A percentile compares a stretch with the other conserved stretches of the same genome.
Conservation (phyloP, 2,888 invertebrate species). For the Schizotus pectinicornis region DNA sequence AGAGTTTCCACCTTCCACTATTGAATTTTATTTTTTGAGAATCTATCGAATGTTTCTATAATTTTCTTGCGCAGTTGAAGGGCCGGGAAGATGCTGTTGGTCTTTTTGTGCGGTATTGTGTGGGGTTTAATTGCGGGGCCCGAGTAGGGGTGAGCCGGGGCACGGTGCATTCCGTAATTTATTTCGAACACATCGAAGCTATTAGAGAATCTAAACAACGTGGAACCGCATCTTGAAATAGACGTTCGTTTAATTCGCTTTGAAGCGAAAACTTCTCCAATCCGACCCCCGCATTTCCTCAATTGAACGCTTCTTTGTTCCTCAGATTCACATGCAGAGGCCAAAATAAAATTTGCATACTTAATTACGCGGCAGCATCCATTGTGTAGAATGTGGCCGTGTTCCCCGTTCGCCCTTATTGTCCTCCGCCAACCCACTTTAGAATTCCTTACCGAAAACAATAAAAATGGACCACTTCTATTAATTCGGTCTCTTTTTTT, state of each 20-base stretch:
- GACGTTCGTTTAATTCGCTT: conserved; percentile 48
- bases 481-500: conserved; percentile 39
- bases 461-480: conserved; percentile 40
- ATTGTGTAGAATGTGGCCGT: conserved; percentile 35
- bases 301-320: conserved; percentile 51
- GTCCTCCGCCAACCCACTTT: conserved; percentile 32
- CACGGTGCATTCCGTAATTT: conserved; percentile 30
- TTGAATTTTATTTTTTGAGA: no score
- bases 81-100: no score
- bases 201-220: conserved; percentile 46
- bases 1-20: no score
- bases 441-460: conserved; percentile 38
- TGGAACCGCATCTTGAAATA: conserved; percentile 43
- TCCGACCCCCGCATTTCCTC: conserved; percentile 42
- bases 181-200: conserved; percentile 42
- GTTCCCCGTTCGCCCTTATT: conserved; percentile 29
- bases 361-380: conserved; percentile 45
- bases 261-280: conserved; percentile 45
- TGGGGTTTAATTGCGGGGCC: no score
- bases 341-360: conserved; percentile 54
- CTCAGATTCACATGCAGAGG: conserved; percentile 48
- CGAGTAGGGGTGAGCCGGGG: no score
- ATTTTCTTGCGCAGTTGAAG: no score
- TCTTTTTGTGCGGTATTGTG: no score
- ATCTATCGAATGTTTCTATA: no score